A percentile compares a stretch with the other conserved stretches of the same genome.
These are phyloP conservation scores for Nymphicus hollandicus DNA, from an alignment of 2,113 vertebrate species.

Conservation along the genomic window DNA sequence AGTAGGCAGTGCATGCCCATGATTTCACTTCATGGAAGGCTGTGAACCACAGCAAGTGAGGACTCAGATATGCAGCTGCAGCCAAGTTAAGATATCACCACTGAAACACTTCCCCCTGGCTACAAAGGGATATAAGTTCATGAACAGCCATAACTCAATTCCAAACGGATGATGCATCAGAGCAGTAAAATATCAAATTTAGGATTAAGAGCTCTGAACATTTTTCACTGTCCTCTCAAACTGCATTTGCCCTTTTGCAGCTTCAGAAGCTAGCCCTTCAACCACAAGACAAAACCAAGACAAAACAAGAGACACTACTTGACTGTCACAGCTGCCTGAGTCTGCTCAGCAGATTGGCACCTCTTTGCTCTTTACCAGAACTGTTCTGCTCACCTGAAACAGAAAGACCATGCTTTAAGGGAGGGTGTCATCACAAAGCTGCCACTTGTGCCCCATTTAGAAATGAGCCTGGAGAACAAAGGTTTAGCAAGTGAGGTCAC, in stretches of 20 bases:
- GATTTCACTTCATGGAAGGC: neutral
- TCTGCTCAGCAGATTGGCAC: neutral
- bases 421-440: neutral
- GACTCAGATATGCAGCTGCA: neutral
- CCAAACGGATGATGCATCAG: neutral
- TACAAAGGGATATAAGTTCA: neutral
- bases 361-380: neutral
- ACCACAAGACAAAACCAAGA: neutral
- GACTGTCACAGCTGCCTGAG: neutral
- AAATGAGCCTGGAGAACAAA: neutral
- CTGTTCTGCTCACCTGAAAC: neutral
- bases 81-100: neutral
- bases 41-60: neutral
- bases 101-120: neutral
- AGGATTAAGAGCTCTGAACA: neutral
- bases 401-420: neutral
- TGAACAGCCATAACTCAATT: neutral
- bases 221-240: neutral
- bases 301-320: neutral
- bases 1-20: accelerated
- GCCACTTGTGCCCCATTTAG: neutral
- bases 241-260: neutral
- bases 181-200: neutral
- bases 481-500: neutral
- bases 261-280: neutral